Base-by-base conservation (phyloP, 2,113 vertebrate species). In the Theropithecus gelada region DNA sequence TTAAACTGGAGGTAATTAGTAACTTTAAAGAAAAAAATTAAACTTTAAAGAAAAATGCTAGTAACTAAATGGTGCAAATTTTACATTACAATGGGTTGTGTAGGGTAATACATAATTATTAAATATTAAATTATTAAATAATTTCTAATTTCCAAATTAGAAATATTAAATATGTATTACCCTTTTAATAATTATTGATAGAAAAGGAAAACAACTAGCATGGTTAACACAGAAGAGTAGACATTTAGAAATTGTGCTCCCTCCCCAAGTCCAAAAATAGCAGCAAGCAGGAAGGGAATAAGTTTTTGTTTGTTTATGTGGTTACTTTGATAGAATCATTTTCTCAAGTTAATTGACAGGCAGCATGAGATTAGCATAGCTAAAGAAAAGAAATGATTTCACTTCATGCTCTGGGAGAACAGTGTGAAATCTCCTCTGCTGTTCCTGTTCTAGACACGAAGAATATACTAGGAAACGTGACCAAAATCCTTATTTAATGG, bases 291-390 rank as follows among this genome's bases (percentile, higher is more conserved):
- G 11, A 52, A 27, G 10, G 14, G 20, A 43, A 52, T 23, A 10
- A 8, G 20, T 32, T 32, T 70, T 81, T 27, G 6, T 45, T 50
- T 16, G 3, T 57, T 85, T 84, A 45, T 81, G 23, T 82, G 8
- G 3, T 73, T 52, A 4, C 2, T 35, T 61, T 55, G 66, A 10
- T 25, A 45, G 45, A 27, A 38, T 40, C 35, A 38, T 30, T 68
- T 78, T 86, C 80, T 79, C 72, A 64, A 50, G 10, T 73, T 89
- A 81, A 43, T 7, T 43, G 38, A 61, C 2, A 22, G 3, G 5
- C 7, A 13, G 17, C 10, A 4, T 32, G 84, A 43, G 1, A 27
- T 25, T 78, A 18, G 4, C n/a, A 10, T 30, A n/a, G 9, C 0
- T n/a, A 38, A 85, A 16, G 25, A 3, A 64, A 79, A 93, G 11